These are phyloP conservation scores for Ahaetulla prasina DNA, from an alignment of 2,113 vertebrate genomes.

Conservation along the genomic window DNA sequence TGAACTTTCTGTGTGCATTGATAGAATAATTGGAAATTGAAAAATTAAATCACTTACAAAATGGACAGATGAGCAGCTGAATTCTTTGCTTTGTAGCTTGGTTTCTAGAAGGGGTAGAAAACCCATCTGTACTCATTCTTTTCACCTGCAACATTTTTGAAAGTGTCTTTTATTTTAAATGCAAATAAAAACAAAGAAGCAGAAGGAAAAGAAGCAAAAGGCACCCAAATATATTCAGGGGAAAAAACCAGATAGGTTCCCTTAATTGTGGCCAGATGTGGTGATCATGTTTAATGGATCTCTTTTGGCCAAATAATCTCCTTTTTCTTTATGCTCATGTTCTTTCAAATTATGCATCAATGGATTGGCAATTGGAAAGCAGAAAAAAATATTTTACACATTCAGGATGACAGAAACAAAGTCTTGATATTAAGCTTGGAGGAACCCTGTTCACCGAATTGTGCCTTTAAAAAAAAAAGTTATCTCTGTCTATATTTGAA, in stretches of 20 bases:
- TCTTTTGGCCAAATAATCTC: neutral
- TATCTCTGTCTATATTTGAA: neutral
- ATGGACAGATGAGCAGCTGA: neutral
- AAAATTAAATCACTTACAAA: neutral
- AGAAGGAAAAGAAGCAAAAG: neutral
- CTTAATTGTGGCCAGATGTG: neutral
- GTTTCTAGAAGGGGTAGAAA: neutral
- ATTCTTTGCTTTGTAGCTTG: neutral
- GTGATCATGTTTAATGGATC: neutral
- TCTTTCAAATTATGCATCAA: neutral
- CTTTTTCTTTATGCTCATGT: neutral
- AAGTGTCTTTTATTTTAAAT: neutral
- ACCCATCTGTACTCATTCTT: neutral
- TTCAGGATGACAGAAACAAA: neutral
- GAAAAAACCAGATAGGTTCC: neutral
- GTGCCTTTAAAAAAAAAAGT: neutral
- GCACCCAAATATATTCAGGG: neutral
- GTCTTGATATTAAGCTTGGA: neutral
- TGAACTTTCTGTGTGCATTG: neutral
- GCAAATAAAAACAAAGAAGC: neutral
- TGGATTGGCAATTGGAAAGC: neutral
- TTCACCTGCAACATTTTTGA: neutral
- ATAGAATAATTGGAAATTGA: neutral
- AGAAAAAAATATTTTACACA: neutral
- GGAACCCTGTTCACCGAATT: neutral